These are phyloP conservation scores for Antennarius striatus DNA, from an alignment of 2,113 vertebrate species.

Conservation along the genomic window DNA sequence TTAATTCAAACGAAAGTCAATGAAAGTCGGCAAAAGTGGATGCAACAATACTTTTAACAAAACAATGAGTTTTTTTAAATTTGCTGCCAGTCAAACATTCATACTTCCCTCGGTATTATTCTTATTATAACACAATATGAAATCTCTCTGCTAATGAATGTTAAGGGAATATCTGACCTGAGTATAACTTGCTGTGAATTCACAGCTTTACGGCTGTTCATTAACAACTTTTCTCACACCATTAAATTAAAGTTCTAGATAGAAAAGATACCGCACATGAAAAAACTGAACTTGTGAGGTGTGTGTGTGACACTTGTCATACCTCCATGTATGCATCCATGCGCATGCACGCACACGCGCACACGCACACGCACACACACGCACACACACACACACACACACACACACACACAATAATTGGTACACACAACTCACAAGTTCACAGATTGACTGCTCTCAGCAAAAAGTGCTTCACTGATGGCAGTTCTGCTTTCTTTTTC, in stretches of 20 bases:
- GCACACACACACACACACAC: slow-evolving; percentile 6
- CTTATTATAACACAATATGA: no score
- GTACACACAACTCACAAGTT: slow-evolving; percentile 47
- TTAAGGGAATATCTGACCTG: not conserved
- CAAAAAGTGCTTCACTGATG: slow-evolving; percentile 76
- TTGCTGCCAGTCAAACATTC: no score
- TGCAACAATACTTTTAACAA: no score
- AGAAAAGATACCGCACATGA: slow-evolving; percentile 22
- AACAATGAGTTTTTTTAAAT: no score
- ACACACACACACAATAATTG: slow-evolving; percentile 1
- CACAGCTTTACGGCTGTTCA: slow-evolving; percentile 31
- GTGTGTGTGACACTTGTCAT: not conserved
- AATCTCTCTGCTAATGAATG: no score
- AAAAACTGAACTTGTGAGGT: slow-evolving; percentile 24
- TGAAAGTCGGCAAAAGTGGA: no score
- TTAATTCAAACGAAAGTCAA: no score
- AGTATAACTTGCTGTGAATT: not conserved
- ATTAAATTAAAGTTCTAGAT: slow-evolving; percentile 29
- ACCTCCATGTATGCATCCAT: no score
- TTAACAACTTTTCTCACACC: slow-evolving; percentile 37
- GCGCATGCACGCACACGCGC: not conserved
- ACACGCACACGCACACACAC: not conserved
- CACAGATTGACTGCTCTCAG: slow-evolving; percentile 71
- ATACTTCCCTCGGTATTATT: no score
- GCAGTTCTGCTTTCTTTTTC: slow-evolving; percentile 75